Percentiles rank a stretch among this genome's conserved stretches.
These are phyloP conservation scores for Clarias macrocephalus DNA, from an alignment of 2,113 vertebrate genomes.

Conservation along the genomic window DNA sequence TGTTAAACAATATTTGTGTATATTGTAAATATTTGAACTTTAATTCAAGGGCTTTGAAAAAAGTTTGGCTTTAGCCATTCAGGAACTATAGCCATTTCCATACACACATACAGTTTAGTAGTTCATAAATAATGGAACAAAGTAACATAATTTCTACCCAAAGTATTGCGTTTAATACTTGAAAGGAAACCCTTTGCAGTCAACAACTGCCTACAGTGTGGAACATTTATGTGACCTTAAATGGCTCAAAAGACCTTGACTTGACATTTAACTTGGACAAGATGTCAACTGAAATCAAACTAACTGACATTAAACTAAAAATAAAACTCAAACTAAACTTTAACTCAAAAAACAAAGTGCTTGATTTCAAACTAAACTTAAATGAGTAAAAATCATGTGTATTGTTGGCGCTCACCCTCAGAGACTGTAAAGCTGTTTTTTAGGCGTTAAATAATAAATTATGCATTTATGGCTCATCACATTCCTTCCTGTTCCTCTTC, in stretches of 20 bases:
- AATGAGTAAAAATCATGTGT: background rate
- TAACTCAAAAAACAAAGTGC: no score
- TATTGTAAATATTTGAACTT: no score
- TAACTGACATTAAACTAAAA: background rate
- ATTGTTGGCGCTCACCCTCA: background rate
- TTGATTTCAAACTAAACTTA: background rate
- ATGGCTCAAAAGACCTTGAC: background rate
- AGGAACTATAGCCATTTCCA: no score
- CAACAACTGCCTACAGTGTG: no score
- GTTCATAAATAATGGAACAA: no score
- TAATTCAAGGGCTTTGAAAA: no score
- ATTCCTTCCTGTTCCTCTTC: conserved; percentile 15
- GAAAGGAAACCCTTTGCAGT: no score
- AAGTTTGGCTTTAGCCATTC: no score
- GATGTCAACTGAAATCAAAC: background rate
- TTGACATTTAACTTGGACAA: background rate
- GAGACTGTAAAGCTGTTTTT: background rate
- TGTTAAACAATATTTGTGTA: no score
- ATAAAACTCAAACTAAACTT: background rate
- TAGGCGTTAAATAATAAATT: background rate
- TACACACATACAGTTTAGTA: no score
- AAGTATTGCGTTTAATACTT: no score
- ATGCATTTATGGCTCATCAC: background rate
- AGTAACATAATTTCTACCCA: no score
- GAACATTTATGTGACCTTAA: background rate